phyloP scores from a whole-genome alignment of 1,140 invertebrate species.

The Drosophila dunni region DNA sequence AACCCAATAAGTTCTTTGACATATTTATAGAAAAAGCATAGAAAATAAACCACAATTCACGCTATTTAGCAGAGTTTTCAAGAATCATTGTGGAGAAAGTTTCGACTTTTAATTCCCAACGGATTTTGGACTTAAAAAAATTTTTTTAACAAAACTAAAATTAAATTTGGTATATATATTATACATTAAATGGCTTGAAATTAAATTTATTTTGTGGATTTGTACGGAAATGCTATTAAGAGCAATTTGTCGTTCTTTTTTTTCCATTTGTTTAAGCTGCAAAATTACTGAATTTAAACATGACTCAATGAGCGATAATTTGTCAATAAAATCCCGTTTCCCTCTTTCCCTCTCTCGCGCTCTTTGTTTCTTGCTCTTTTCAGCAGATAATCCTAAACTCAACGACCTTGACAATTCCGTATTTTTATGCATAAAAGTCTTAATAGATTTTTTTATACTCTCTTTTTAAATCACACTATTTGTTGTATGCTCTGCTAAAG shows the following conservation, averaged over 20 bases:
- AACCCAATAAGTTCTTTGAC: conserved; percentile 1
- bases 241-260: conserved; percentile 12
- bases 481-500: not conserved
- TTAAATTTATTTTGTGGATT: not conserved
- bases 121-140: not conserved
- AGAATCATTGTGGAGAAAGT: conserved; percentile 21
- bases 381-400: conserved; percentile 14
- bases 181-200: no score
- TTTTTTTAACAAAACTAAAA: no score
- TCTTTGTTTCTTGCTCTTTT: conserved; percentile 10
- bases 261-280: conserved; percentile 5
- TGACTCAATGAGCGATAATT: conserved; percentile 27
- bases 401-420: conserved; percentile 54
- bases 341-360: not conserved
- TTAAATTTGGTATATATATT: no score
- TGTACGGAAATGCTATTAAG: conserved; percentile 18
- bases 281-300: conserved; percentile 10
- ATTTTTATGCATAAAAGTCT: conserved; percentile 28
- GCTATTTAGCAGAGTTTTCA: not conserved
- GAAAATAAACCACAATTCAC: conserved; percentile 2
- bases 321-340: conserved; percentile 17
- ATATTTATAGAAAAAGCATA: not conserved
- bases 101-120: not conserved
- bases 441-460: conserved; percentile 2
- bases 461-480: not conserved